These are phyloP conservation scores for Drosophila melanosoma DNA, from an alignment of 2,888 invertebrate species.

Conservation along the genomic window DNA sequence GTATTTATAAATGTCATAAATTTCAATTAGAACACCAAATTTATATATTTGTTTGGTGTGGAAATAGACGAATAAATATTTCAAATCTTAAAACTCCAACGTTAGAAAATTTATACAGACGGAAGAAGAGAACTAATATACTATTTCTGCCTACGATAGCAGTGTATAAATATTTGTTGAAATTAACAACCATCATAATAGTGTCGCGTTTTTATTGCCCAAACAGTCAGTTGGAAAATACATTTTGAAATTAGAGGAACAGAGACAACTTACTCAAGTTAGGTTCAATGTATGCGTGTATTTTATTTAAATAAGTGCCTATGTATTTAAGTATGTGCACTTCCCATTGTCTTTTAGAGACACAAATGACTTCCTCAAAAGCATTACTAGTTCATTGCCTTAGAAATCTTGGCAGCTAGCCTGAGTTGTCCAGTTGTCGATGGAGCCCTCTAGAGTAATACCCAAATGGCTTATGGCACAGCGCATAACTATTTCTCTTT, in stretches of 20 bases:
- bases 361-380: conserved; percentile 27
- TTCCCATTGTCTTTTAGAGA: neutral
- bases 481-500: conserved; percentile 42
- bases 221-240: conserved; percentile 25
- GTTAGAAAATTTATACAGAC: neutral
- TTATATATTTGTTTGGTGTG: neutral
- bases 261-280: neutral
- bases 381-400: conserved; percentile 44
- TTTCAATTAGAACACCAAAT: neutral
- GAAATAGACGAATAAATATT: neutral
- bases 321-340: neutral
- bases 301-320: neutral
- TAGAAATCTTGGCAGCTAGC: conserved; percentile 52
- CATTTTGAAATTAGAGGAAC: conserved; percentile 27
- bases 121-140: neutral
- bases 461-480: conserved; percentile 52
- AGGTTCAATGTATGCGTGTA: neutral
- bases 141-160: neutral
- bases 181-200: neutral
- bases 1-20: neutral
- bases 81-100: neutral
- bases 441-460: conserved; percentile 40
- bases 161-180: conserved; percentile 15
- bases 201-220: conserved; percentile 13
- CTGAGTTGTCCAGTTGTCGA: conserved; percentile 35